Evolutionary conservation across 2,888 invertebrate genomes (phyloP).

Genomic region (Lasioglossum marginatum): DNA sequence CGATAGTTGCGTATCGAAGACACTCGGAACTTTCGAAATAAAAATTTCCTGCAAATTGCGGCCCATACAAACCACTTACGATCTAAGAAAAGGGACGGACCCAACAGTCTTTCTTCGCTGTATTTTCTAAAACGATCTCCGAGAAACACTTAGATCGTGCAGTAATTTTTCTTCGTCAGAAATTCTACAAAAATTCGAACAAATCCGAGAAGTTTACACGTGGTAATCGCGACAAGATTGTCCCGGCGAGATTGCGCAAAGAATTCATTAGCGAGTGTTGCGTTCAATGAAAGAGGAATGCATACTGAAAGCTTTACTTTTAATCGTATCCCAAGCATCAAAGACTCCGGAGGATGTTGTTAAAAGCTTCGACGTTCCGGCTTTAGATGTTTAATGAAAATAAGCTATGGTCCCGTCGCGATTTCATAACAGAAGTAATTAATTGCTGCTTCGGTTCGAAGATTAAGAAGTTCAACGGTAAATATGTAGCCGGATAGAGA

Average conservation of each 20-base stretch:
- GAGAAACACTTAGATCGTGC: no score
- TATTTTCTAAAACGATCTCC: no score
- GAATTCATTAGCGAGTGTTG: constrained; percentile 19
- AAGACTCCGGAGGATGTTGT: constrained; percentile 15
- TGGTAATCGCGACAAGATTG: constrained; percentile 5
- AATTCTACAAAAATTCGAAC: no score
- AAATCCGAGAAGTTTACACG: not conserved
- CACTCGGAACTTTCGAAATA: no score
- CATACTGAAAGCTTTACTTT: not conserved
- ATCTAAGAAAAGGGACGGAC: no score
- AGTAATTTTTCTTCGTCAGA: not conserved
- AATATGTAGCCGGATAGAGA: constrained; percentile 1
- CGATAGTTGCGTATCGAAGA: not conserved
- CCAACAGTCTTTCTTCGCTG: no score
- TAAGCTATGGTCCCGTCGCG: constrained; percentile 7
- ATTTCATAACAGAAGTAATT: constrained; percentile 27
- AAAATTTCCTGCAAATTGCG: no score
- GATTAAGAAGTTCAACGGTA: not conserved
- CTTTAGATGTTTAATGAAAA: constrained; percentile 31
- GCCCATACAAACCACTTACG: no score
- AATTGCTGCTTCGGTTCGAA: constrained; percentile 1
- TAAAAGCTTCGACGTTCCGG: constrained; percentile 27
- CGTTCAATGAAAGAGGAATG: constrained; percentile 15
- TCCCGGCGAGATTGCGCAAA: not conserved
- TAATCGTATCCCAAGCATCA: constrained; percentile 13